Conservation (phyloP, 2,888 invertebrate species). For the Trachelus troglodyta region DNA sequence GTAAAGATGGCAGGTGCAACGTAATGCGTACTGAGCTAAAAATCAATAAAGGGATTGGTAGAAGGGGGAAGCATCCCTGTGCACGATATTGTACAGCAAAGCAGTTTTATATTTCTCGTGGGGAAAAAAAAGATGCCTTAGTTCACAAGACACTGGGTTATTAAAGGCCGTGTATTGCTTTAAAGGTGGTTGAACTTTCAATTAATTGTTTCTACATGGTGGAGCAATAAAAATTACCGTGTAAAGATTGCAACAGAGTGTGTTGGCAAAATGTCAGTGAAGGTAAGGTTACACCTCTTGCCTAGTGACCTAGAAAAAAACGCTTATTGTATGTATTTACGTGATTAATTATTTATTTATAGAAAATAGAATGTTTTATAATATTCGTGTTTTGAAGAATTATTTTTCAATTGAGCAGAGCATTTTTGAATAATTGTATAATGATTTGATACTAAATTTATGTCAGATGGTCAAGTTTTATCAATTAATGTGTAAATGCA, state of each 20-base stretch:
- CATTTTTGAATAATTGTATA: neutral
- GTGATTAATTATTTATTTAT: neutral
- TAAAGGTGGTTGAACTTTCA: neutral
- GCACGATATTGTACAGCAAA: slow-evolving; percentile 25
- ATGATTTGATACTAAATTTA: neutral
- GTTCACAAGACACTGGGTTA: neutral
- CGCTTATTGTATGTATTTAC: neutral
- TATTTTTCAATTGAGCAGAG: neutral
- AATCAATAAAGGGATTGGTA: slow-evolving; percentile 57
- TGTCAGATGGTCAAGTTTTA: neutral
- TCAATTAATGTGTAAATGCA: neutral
- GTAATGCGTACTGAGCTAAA: slow-evolving; percentile 34
- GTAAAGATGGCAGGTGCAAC: slow-evolving; percentile 54
- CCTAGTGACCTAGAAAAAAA: neutral
- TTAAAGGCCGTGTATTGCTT: neutral
- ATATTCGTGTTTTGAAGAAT: neutral
- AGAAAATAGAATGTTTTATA: no score
- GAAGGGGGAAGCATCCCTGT: slow-evolving; percentile 44
- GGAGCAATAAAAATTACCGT: slow-evolving; percentile 15
- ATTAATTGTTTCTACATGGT: neutral
- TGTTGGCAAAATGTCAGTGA: slow-evolving; percentile 60
- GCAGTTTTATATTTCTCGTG: slow-evolving; percentile 15
- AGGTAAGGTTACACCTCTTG: slow-evolving; percentile 45
- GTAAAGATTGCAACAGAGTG: slow-evolving; percentile 42
- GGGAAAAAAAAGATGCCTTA: neutral